Base-by-base conservation (phyloP, 2,113 vertebrate genomes). In the Apus apus region DNA sequence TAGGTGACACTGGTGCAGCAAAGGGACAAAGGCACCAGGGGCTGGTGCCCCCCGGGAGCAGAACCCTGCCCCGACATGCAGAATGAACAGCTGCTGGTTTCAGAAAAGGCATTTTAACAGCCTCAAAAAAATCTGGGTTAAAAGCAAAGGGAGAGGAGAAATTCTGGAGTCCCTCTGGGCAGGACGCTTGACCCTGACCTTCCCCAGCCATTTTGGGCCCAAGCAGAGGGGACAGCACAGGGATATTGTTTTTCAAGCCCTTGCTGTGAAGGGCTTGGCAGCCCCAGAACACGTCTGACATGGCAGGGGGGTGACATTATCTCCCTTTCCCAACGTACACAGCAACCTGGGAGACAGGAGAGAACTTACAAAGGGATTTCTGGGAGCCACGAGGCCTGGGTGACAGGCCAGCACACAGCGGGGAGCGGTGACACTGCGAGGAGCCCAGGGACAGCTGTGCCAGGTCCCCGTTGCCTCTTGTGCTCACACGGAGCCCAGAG, bases 241-340 rank as follows among this genome's bases (percentile, higher is more conserved):
- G 90, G 94, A 90, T 92, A 95, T 97, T 95, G 89, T 92, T 95
- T 96, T 38, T 94, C 94, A 88, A 2, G 3, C 40, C 62, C 29
- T 0, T 27, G 56, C 46, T 25, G 4, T 2, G 51, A 17, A 65
- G 73, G 50, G 61, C 70, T 90, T 97, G 95, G 93, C 96, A 95
- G 80, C 66, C 65, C 46, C 5, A 6, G 61, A 77, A 32, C 25
- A 73, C 12, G 1, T 74, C 53, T 95, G 93, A 19, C 36, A 94
- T 88, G 95, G 92, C 92, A 58, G 27, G 15, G 72, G 36, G 85
- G 67, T 97, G 95, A 96, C 86, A 72, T 57, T 23, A 75, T 40
- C 73, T 81, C 70, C 9, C 84, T 92, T 90, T 92, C 70, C 70
- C 45, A 4, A 23, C 1, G 27, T 67, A 19, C 58, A 7, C 62